Conservation (phyloP, 1,140 invertebrate species). For the Glossosoma conforme region DNA sequence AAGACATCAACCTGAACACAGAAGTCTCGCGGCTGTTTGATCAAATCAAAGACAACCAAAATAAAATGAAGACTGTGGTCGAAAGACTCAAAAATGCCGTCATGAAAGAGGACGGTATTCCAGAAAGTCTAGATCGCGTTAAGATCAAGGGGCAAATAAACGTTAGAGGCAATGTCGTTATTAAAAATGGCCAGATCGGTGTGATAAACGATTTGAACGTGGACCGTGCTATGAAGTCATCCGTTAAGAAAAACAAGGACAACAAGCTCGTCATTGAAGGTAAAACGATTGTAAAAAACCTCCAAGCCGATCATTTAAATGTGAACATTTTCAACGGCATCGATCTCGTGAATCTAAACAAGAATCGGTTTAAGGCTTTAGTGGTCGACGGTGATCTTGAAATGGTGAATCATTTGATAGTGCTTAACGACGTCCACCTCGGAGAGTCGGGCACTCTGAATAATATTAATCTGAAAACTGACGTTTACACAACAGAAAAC, state of each 20-base stretch:
- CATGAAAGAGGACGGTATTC: constrained; percentile 18
- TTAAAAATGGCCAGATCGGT: constrained; percentile 23
- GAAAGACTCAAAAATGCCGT: constrained; percentile 18
- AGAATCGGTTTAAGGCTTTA: constrained; percentile 7
- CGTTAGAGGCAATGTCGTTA: constrained; percentile 33
- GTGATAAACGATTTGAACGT: constrained; percentile 20
- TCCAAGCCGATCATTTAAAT: constrained; percentile 30
- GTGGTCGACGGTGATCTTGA: constrained; percentile 19
- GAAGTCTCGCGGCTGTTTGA: constrained; percentile 17
- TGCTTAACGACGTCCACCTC: constrained; percentile 21
- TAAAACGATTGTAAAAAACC: constrained; percentile 24
- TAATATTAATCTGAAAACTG: constrained; percentile 25
- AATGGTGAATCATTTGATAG: constrained; percentile 18
- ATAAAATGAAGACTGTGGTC: constrained; percentile 17
- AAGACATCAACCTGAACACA: constrained; percentile 15
- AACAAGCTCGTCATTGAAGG: constrained; percentile 24
- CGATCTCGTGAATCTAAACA: constrained; percentile 9
- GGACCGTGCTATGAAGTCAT: constrained; percentile 16
- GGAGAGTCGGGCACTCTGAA: constrained; percentile 22
- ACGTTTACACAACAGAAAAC: constrained; percentile 17
- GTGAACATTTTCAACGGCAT: constrained; percentile 27
- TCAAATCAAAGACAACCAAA: constrained; percentile 21
- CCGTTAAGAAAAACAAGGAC: constrained; percentile 18
- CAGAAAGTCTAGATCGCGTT: constrained; percentile 8
- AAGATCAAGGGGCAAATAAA: constrained; percentile 29